Evolutionary conservation across 2,113 vertebrate species (phyloP).

Genomic region (Neomonachus schauinslandi): DNA sequence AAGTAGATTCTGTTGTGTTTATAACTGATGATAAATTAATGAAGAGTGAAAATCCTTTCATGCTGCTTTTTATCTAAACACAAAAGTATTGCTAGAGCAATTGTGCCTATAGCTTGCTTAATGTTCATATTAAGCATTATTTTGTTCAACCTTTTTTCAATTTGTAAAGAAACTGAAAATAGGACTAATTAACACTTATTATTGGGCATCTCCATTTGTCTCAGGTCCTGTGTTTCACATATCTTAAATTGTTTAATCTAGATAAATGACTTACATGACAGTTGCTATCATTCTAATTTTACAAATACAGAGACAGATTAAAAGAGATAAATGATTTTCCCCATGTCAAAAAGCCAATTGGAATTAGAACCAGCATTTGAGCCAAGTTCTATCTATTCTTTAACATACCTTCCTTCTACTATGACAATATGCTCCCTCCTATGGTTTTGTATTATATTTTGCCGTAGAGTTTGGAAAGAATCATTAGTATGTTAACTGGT

Average conservation of each 20-base stretch:
- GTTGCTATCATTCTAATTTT: background rate
- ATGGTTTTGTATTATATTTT: conserved; percentile 9
- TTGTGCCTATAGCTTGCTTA: background rate
- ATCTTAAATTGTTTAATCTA: background rate
- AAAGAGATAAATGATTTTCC: background rate
- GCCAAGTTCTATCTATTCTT: background rate
- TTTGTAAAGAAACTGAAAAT: background rate
- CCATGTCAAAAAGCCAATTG: background rate
- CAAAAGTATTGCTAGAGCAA: background rate
- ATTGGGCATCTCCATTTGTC: background rate
- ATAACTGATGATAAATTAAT: background rate
- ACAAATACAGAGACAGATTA: background rate
- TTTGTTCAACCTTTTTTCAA: background rate
- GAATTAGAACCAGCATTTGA: background rate
- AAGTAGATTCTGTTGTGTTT: background rate
- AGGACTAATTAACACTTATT: background rate
- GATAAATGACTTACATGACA: background rate
- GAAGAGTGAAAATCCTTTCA: background rate
- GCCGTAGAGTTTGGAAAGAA: background rate
- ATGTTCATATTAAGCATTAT: background rate
- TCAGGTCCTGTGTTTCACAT: background rate
- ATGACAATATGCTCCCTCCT: background rate
- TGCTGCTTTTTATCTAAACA: background rate
- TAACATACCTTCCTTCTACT: background rate
- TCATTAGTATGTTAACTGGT: background rate